These are phyloP conservation scores for Pinctada fucata DNA, from an alignment of 2,888 invertebrate species.

Conservation along the genomic window DNA sequence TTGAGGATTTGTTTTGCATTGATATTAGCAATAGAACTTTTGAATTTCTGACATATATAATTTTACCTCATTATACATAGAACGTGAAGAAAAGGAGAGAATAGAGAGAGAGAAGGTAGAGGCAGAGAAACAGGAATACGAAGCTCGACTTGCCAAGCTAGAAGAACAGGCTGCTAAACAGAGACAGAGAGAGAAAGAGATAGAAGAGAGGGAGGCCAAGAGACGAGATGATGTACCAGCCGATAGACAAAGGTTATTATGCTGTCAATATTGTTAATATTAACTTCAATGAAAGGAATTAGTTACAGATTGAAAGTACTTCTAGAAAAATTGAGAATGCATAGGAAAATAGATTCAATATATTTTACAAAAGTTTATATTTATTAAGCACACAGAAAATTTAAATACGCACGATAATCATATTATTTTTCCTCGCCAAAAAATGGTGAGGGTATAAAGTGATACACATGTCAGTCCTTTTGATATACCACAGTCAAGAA, in stretches of 20 bases:
- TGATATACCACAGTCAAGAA: too few species aligned
- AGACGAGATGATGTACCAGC: conserved; percentile 51
- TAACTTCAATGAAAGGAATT: too few species aligned
- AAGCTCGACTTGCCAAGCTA: conserved; percentile 68
- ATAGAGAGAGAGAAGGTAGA: conserved; percentile 66
- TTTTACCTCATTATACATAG: conserved; percentile 44
- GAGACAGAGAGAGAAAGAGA: conserved; percentile 70
- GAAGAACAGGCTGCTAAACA: conserved; percentile 73
- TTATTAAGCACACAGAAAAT: too few species aligned
- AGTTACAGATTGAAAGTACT: conserved; percentile 24
- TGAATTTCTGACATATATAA: background rate
- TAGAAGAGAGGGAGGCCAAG: conserved; percentile 67
- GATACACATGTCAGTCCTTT: too few species aligned
- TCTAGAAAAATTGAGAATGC: conserved; percentile 2
- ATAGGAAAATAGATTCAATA: background rate
- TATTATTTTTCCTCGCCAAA: too few species aligned
- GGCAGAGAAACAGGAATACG: conserved; percentile 68
- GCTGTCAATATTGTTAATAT: too few species aligned
- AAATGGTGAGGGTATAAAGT: too few species aligned
- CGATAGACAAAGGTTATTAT: conserved; percentile 16
- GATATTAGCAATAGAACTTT: too few species aligned
- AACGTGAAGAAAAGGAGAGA: conserved; percentile 72
- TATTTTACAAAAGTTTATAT: too few species aligned
- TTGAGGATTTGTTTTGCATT: too few species aligned
- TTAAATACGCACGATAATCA: too few species aligned